Conservation (phyloP, 2,797 vertebrate genomes). For the Sebastes itinus region DNA sequence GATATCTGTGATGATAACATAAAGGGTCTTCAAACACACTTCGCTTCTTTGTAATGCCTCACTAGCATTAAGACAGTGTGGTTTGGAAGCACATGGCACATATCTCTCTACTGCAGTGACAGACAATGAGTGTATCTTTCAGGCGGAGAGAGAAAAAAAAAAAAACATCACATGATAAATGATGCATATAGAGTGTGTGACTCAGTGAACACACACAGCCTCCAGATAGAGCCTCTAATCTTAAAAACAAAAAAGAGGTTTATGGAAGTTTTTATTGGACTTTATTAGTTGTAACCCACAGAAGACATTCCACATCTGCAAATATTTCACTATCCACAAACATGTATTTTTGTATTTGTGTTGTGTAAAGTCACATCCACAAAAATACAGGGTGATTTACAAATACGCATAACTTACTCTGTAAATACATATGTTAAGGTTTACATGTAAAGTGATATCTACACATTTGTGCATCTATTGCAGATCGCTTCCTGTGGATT, state of each 20-base stretch:
- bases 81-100: slow-evolving; percentile 24
- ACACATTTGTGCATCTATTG: too few species aligned
- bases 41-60: slow-evolving; percentile 20
- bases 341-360: too few species aligned
- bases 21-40: slow-evolving; percentile 40
- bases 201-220: slow-evolving; percentile 35
- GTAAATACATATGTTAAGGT: too few species aligned
- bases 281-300: too few species aligned
- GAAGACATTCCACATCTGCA: too few species aligned
- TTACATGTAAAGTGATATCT: too few species aligned
- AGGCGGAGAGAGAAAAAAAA: neutral
- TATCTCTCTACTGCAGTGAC: slow-evolving; percentile 28
- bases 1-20: slow-evolving; percentile 51
- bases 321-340: too few species aligned
- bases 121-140: slow-evolving; percentile 45
- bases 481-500: too few species aligned
- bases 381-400: too few species aligned
- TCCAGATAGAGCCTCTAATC: neutral
- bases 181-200: slow-evolving; percentile 63
- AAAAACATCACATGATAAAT: slow-evolving; percentile 71
- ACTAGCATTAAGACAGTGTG: slow-evolving; percentile 16
- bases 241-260: neutral
- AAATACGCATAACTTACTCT: too few species aligned
- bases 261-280: too few species aligned
- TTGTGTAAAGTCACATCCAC: too few species aligned